phyloP scores from a whole-genome alignment of 2,797 vertebrate species.

The Holocentrus rufus region DNA sequence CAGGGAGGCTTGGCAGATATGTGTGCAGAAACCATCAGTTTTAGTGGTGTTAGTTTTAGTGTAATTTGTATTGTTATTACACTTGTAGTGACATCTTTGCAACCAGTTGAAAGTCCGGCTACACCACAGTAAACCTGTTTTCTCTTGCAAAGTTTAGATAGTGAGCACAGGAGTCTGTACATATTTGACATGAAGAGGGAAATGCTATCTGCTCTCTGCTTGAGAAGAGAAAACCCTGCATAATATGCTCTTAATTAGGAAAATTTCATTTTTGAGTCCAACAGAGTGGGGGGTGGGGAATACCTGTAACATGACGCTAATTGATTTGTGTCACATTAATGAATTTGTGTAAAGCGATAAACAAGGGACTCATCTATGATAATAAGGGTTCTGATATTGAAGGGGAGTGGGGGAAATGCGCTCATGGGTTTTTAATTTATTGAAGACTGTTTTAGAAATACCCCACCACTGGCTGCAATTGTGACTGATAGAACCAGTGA shows the following conservation, averaged over 20 bases:
- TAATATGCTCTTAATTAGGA: slow-evolving; percentile 65
- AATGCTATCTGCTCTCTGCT: slow-evolving; percentile 24
- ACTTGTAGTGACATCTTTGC: too few species aligned
- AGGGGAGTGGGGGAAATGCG: neutral
- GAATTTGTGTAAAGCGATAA: slow-evolving; percentile 51
- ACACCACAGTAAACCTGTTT: neutral
- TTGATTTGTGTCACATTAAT: slow-evolving; percentile 66
- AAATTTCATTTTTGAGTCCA: slow-evolving; percentile 35
- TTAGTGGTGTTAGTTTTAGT: too few species aligned
- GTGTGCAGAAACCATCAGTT: too few species aligned
- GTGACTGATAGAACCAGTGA: slow-evolving; percentile 52
- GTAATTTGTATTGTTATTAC: too few species aligned
- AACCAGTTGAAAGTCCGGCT: too few species aligned
- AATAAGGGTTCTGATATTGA: slow-evolving; percentile 10
- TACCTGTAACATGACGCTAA: slow-evolving; percentile 51
- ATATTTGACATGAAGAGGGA: neutral
- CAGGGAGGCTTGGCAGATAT: too few species aligned
- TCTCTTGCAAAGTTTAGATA: neutral
- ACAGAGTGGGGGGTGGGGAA: slow-evolving; percentile 41
- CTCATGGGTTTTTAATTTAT: slow-evolving; percentile 8
- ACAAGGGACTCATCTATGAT: slow-evolving; percentile 30
- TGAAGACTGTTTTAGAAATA: slow-evolving; percentile 7
- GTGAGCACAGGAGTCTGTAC: neutral
- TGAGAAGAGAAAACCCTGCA: slow-evolving; percentile 48
- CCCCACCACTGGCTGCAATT: slow-evolving; percentile 41